Evolutionary conservation across 2,797 vertebrate species (phyloP), one percentile per base, ranked within the genome.

Genomic region (Gymnodraco acuticeps): DNA sequence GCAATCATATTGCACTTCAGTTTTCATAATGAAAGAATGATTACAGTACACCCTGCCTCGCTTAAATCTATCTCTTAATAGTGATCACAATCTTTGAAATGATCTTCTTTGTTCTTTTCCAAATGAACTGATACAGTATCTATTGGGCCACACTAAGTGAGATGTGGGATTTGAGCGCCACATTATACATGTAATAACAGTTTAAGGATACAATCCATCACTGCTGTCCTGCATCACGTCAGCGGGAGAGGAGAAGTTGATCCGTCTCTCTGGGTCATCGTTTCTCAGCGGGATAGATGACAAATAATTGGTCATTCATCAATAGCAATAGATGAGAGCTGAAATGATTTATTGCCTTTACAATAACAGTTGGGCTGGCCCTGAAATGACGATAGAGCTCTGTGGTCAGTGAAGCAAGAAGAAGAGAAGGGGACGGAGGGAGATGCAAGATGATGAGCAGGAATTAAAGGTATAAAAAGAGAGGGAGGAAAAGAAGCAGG

Each of bases 281-380:
- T 98, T 98, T 97, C 94, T 96, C 84, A 78, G 93, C 94, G 94
- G 95, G 98, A 97, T 97, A 97, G 96, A 97, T 96, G 96, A 97
- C 96, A 98, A 98, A 99, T 98, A 98, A 98, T 97, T 97, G 97
- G 96, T 95, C 96, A 94, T 98, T 98, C 96, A 98, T 99, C 97
- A 99, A 97, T 98, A 98, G 97, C 96, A 97, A 97, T 96, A 96
- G 96, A 97, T 97, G 97, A 97, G 96, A 97, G 96, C 92, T 96
- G 96, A 95, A 96, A 96, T 99, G 98, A 99, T 98, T 99, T 98
- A 99, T 99, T 95, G 95, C 97, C 92, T 93, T 96, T 94, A 88
- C 93, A 73, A 65, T 67, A 79, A 84, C 87, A 85, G 80, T 67
- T 80, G 86, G 87, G 73, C 80, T 4, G 81, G 78, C 64, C 68